Base-by-base conservation (phyloP, 2,797 vertebrate genomes). In the Gymnoscopelus braueri region DNA sequence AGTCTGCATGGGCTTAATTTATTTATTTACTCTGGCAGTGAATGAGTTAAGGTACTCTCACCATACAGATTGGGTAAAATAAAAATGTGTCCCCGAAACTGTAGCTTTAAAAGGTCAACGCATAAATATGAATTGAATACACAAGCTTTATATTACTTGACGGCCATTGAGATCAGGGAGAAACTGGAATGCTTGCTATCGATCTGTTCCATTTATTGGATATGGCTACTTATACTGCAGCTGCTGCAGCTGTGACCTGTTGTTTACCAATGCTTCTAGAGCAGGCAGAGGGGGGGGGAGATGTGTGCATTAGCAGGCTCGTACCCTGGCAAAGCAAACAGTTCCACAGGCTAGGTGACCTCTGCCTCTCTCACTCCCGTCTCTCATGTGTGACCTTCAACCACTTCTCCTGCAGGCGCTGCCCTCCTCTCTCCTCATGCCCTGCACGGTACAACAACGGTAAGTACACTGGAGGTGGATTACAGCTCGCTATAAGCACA, bases 401-500 rank as follows among this genome's bases (percentile, higher is more conserved):
- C 57, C 63, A 79, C 72, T 39, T 65, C 61, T 8, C 59, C 56
- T 67, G 71, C 74, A 29, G 74, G 55, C 3, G 32, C 65, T 72
- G 47, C 58, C 69, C 39, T 44, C 61, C 19, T 19, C 19, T 19
- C 60, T 62, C 68, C 70, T 68, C 63, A n/a, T 19, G 61, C 55
- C 2, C 44, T 47, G 58, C 19, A 61, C 29, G 78, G 56, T 8
- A 10, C 39, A 44, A 7, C 35, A 35, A 9, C 39, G 61, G 84
- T 83, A 88, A 90, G 88, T 84, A 87, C 83, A 84, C 85, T 72
- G n/a, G 61, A 29, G 74, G 71, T 80, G 80, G 86, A 90, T 90
- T 88, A 90, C 39, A 10, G 2, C 39, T 5, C 55, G 32, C 47
- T 0, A 55, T 88, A 87, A 88, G 76, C 85, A 64, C 73, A 77